Evolutionary conservation across 30 jellyfish, hydroid and myxozoan genomes (phyloP).

Genomic region (Cassiopea xamachana): DNA sequence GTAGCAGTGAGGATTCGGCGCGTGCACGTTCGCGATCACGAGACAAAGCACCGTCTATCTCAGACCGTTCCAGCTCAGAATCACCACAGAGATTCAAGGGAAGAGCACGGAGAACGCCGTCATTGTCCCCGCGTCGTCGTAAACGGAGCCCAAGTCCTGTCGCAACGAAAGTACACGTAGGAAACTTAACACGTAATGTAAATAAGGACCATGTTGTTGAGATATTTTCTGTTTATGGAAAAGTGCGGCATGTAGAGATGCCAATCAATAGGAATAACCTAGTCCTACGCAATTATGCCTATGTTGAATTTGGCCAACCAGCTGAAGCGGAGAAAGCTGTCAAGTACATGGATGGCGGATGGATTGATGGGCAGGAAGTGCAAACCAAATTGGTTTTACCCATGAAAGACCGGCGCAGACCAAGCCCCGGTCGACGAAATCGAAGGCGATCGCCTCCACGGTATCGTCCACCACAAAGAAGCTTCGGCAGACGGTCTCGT

Average conservation of each 20-base stretch:
- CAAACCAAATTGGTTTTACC: constrained; percentile 92
- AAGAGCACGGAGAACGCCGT: constrained; percentile 32
- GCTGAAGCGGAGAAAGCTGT: constrained; percentile 94
- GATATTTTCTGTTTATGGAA: constrained; percentile 92
- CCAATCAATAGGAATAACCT: constrained; percentile 80
- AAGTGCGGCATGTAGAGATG: constrained; percentile 90
- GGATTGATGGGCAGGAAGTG: constrained; percentile 99
- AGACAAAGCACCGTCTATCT: constrained; percentile 37
- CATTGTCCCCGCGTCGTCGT: constrained; percentile 88
- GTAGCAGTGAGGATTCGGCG: constrained; percentile 58
- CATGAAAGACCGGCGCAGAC: constrained; percentile 76
- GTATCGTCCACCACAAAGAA: constrained; percentile 64
- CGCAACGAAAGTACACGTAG: constrained; percentile 82
- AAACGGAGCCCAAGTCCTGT: constrained; percentile 86
- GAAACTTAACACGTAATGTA: constrained; percentile 94
- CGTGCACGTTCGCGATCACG: constrained; percentile 69
- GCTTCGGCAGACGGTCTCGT: constrained; percentile 49
- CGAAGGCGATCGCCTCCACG: constrained; percentile 84
- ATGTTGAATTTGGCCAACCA: constrained; percentile 82
- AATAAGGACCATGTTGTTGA: constrained; percentile 92
- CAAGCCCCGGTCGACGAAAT: constrained; percentile 79
- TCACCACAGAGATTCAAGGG: constrained; percentile 80
- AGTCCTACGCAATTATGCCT: constrained; percentile 94
- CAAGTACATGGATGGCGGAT: constrained; percentile 98
- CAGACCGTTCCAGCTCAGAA: constrained; percentile 74